Evolutionary conservation across 2,888 invertebrate species (phyloP).

Genomic region (Euphydryas editha): DNA sequence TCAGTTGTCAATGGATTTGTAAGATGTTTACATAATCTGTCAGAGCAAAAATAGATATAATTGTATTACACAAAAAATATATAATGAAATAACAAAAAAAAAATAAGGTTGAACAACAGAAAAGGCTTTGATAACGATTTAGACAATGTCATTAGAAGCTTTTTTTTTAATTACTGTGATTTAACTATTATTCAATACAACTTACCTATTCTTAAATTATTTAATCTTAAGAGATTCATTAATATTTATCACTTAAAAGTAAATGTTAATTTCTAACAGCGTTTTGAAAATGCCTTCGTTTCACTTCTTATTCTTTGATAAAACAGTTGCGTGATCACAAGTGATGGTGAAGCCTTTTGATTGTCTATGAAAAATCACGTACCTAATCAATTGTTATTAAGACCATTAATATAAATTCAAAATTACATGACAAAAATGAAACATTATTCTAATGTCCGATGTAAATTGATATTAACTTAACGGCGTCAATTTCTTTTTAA

Average conservation of each 20-base stretch:
- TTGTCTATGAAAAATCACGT: slow-evolving; percentile 27
- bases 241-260: no score
- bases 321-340: slow-evolving; percentile 22
- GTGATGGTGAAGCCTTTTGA: slow-evolving; percentile 22
- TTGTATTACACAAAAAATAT: slow-evolving; percentile 29
- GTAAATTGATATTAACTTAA: not conserved
- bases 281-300: not conserved
- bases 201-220: no score
- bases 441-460: not conserved
- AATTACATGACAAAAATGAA: not conserved
- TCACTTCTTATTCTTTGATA: not conserved
- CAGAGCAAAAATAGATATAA: slow-evolving; percentile 17
- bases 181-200: no score
- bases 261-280: no score
- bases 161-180: no score
- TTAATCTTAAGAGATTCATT: no score
- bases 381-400: slow-evolving; percentile 24
- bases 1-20: slow-evolving; percentile 17
- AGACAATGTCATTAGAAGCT: no score
- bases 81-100: slow-evolving; percentile 19
- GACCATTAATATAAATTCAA: not conserved
- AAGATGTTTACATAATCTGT: slow-evolving; percentile 31
- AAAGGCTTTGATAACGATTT: no score
- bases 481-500: not conserved
- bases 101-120: no score